Percentiles rank a stretch among this genome's conserved stretches.
Conservation (phyloP, 1,140 invertebrate genomes). For the Drosophila trapezifrons region DNA sequence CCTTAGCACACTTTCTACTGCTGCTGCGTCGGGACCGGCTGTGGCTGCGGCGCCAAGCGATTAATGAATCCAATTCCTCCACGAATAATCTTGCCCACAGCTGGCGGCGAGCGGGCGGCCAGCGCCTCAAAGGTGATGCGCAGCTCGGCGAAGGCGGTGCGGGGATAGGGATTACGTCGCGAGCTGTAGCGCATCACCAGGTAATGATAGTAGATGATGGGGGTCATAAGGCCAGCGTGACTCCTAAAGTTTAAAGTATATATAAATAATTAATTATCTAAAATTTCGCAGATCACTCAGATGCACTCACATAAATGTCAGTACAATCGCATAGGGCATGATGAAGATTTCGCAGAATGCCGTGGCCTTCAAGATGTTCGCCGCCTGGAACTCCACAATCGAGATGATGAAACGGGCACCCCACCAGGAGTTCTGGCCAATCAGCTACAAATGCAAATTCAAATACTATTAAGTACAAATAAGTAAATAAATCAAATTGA, state of each 20-base stretch:
- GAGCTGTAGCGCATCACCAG: slow-evolving; percentile 94
- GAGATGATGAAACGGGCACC: slow-evolving; percentile 93
- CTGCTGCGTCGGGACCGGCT: slow-evolving; percentile 64
- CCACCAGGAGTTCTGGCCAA: slow-evolving; percentile 95
- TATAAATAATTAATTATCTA: not conserved
- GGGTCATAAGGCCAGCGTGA: slow-evolving; percentile 92
- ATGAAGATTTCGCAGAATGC: slow-evolving; percentile 96
- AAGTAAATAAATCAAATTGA: not conserved
- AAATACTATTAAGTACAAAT: not conserved
- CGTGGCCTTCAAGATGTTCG: slow-evolving; percentile 93
- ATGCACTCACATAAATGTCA: slow-evolving; percentile 7
- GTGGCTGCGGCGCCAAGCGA: slow-evolving; percentile 87
- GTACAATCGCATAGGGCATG: slow-evolving; percentile 91
- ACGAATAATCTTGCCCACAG: slow-evolving; percentile 85
- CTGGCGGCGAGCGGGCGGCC: slow-evolving; percentile 87
- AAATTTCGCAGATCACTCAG: not conserved
- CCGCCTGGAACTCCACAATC: slow-evolving; percentile 93
- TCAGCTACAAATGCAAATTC: slow-evolving; percentile 86
- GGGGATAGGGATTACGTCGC: slow-evolving; percentile 96
- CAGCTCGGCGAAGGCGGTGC: slow-evolving; percentile 93
- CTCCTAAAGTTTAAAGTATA: slow-evolving; percentile 86
- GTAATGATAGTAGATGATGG: slow-evolving; percentile 98
- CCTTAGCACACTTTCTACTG: not conserved
- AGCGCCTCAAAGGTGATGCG: slow-evolving; percentile 87
- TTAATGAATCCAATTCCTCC: slow-evolving; percentile 86